These are phyloP conservation scores for Drosophila nr. perissopoda DNA, from an alignment of 2,888 invertebrate genomes.

Conservation along the genomic window DNA sequence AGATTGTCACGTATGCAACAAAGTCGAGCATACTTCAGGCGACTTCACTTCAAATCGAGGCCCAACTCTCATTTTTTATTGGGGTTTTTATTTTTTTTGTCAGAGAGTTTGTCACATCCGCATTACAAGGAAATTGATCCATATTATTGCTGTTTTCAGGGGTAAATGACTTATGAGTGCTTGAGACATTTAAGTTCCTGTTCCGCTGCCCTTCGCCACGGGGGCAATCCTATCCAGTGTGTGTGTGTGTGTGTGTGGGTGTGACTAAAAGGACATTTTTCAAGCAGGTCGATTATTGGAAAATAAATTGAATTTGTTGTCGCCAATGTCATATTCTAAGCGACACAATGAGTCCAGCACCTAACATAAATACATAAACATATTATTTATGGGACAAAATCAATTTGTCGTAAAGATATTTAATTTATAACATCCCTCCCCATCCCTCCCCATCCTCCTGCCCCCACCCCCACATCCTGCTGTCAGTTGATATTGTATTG, in stretches of 20 bases:
- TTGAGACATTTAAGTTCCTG: constrained; percentile 43
- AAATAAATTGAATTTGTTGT: constrained; percentile 74
- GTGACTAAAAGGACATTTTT: constrained; percentile 60
- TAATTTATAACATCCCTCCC: constrained; percentile 58
- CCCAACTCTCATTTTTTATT: background rate
- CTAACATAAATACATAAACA: constrained; percentile 37
- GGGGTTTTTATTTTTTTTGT: background rate
- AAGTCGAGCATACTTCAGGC: constrained; percentile 38
- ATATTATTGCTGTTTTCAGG: constrained; percentile 57
- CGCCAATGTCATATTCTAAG: constrained; percentile 53
- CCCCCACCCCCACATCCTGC: background rate
- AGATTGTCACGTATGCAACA: constrained; percentile 66
- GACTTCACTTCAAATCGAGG: constrained; percentile 12
- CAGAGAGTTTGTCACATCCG: constrained; percentile 2
- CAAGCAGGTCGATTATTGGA: constrained; percentile 62
- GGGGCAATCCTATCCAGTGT: constrained; percentile 30
- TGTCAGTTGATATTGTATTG: constrained; percentile 22
- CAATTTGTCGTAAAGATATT: constrained; percentile 74
- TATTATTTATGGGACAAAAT: constrained; percentile 66
- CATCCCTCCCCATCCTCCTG: background rate
- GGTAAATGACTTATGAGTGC: constrained; percentile 74
- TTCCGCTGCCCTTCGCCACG: constrained; percentile 4
- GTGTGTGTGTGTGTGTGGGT: constrained; percentile 19
- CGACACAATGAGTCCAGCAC: constrained; percentile 62
- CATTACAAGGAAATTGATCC: constrained; percentile 51